Percentiles rank a stretch among this genome's conserved stretches.
Evolutionary conservation across 2,888 invertebrate species (phyloP).

Genomic region (Andrena bucephala): DNA sequence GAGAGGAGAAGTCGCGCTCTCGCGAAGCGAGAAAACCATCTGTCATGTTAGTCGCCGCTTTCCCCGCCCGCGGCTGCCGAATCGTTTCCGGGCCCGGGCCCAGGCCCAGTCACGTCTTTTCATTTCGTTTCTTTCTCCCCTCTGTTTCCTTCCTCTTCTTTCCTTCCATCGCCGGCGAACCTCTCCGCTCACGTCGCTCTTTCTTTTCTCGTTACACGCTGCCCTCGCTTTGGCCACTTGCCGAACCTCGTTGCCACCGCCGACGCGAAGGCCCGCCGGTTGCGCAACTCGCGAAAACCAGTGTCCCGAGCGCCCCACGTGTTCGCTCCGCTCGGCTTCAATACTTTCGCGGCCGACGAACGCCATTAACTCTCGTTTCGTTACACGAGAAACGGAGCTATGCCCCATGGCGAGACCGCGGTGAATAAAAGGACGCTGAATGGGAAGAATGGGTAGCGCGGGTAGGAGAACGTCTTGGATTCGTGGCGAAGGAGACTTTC

Average conservation of each 20-base stretch:
- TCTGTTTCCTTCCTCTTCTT: not conserved
- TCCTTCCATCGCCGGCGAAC: not conserved
- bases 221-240: slow-evolving; percentile 32
- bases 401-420: slow-evolving; percentile 21
- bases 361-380: slow-evolving; percentile 24
- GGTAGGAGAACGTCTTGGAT: slow-evolving; percentile 1
- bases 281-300: slow-evolving; percentile 60
- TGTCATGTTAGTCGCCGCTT: slow-evolving; percentile 76
- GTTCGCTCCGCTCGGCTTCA: slow-evolving; percentile 9
- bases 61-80: slow-evolving; percentile 80
- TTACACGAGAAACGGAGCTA: slow-evolving; percentile 8
- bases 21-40: slow-evolving; percentile 69
- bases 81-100: slow-evolving; percentile 79
- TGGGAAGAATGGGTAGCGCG: slow-evolving; percentile 19
- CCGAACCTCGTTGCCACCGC: slow-evolving; percentile 28
- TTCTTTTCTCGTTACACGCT: slow-evolving; percentile 6
- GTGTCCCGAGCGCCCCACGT: slow-evolving; percentile 19
- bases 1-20: slow-evolving; percentile 24
- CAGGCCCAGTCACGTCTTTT: slow-evolving; percentile 39
- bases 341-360: slow-evolving; percentile 47
- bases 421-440: slow-evolving; percentile 21
- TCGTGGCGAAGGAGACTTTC: slow-evolving; percentile 16
- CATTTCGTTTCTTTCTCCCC: not conserved
- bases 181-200: not conserved
- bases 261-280: slow-evolving; percentile 31